Base-by-base conservation (phyloP, 1,140 invertebrate species). In the Sycophaga agraensis region DNA sequence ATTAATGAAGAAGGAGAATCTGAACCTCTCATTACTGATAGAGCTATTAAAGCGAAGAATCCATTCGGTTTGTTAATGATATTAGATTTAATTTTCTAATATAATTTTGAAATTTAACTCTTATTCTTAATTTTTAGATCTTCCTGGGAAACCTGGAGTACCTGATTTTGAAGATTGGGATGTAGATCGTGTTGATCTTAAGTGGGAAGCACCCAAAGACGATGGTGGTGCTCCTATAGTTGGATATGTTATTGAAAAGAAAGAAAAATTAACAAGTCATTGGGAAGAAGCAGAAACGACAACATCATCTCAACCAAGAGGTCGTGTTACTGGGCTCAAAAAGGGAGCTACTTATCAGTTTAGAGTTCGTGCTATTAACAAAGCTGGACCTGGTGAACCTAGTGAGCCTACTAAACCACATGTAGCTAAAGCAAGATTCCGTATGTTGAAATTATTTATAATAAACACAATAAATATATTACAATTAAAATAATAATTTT, bases 1-100 rank as follows among this genome's bases (percentile, higher is more conserved):
- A 86, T 98, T 43, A 99, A 99, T 73, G 93, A 96, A 50, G 95
- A 99, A 82, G 98, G 97, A 4, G 94, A 97, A 82, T 97, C 95
- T 21, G 96, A 99, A 70, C 94, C 96, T 19, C 75, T 99, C 46
- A 90, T 92, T 70, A 94, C 96, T 12, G 93, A 94, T 39, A 86
- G 88, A 72, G 82, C 89, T 0, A 93, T 89, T 39, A 73, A 89
- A 19, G 95, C 96, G 35, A 98, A 98, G 82, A 97, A 98, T 86
- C 95, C 96, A 71, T 98, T 89, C 75, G 93, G 90, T 92, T 75
- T 82, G 73, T 61, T 22, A 51, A 39, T 22, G 39, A 42, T 6
- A 42, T 19, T 42, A 48, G 40, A 19, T 42, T 31, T 4, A 31
- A 31, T 4, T 6, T 31, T 4, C 28, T 31, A 31, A 31, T n/a